These are phyloP conservation scores for Pampus argenteus DNA, from an alignment of 2,797 vertebrate species.

Conservation along the genomic window DNA sequence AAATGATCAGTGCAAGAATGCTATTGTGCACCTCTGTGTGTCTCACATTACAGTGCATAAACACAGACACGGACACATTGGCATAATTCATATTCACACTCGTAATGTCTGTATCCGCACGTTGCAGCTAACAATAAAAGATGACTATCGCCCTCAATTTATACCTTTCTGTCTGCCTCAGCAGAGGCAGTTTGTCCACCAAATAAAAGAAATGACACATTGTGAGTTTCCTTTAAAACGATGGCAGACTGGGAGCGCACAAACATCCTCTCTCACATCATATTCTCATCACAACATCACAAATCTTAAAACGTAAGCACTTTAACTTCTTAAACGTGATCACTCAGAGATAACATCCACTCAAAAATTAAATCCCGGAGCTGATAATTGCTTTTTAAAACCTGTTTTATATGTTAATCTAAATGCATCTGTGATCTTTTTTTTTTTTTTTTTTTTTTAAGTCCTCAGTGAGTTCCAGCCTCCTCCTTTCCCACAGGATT, in stretches of 20 bases:
- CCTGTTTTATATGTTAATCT: constrained; percentile 12
- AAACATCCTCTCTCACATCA: constrained; percentile 7
- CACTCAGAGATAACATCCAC: not conserved
- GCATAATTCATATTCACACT: not conserved
- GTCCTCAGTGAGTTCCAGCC: constrained; percentile 12
- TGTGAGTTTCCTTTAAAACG: constrained; percentile 1
- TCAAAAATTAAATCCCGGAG: not conserved
- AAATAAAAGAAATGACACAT: constrained; percentile 12
- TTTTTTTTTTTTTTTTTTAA: constrained; percentile 18
- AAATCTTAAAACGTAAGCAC: not conserved
- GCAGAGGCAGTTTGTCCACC: constrained; percentile 24
- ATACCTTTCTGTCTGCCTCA: constrained; percentile 37
- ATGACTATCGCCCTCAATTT: constrained; percentile 33
- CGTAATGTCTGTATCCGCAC: not conserved
- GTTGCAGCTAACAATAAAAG: constrained; percentile 18
- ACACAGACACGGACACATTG: constrained; percentile 4
- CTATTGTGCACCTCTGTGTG: too few species aligned
- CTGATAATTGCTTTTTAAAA: constrained; percentile 25
- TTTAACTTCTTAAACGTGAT: not conserved
- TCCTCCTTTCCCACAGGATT: constrained; percentile 29
- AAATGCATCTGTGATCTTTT: constrained; percentile 24
- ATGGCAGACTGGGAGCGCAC: not conserved
- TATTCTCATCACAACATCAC: constrained; percentile 21
- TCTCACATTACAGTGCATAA: not conserved
- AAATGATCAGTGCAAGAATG: too few species aligned